phyloP scores from a whole-genome alignment of 1,140 invertebrate species.

The Drosophila truncata region DNA sequence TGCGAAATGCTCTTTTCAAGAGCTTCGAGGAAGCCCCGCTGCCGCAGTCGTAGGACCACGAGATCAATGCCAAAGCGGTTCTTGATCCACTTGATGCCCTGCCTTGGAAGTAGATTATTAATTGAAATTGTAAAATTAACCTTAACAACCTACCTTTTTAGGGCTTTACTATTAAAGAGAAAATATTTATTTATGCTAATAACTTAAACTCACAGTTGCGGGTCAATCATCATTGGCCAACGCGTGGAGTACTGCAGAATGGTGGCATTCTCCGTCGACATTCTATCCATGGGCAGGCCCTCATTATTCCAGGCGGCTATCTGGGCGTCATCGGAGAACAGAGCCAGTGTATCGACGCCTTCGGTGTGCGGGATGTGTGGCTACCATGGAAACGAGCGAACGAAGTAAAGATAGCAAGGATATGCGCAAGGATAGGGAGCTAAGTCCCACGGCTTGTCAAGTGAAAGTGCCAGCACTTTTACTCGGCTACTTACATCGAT shows the following conservation, averaged over 20 bases:
- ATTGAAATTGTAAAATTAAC: background rate
- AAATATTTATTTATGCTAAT: background rate
- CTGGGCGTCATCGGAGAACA: constrained; percentile 96
- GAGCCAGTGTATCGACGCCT: constrained; percentile 91
- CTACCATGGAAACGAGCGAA: constrained; percentile 75
- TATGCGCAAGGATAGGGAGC: background rate
- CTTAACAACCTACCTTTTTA: background rate
- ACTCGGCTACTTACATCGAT: constrained; percentile 85
- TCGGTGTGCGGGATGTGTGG: constrained; percentile 92
- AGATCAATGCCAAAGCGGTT: constrained; percentile 91
- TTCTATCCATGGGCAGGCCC: constrained; percentile 95
- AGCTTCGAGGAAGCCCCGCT: constrained; percentile 93
- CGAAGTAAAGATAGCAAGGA: background rate
- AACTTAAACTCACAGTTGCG: constrained; percentile 87
- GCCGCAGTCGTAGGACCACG: constrained; percentile 91
- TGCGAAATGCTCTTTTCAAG: constrained; percentile 93
- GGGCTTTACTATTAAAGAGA: no score
- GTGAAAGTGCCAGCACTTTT: constrained; percentile 17
- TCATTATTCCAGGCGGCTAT: constrained; percentile 98
- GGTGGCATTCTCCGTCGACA: constrained; percentile 98
- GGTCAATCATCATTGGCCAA: constrained; percentile 98
- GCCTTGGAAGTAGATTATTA: constrained; percentile 85
- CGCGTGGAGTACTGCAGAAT: constrained; percentile 95
- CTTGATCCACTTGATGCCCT: constrained; percentile 98
- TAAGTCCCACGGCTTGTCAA: constrained; percentile 6